Base-by-base conservation (phyloP, 2,888 invertebrate species). In the Tethea ocularis region DNA sequence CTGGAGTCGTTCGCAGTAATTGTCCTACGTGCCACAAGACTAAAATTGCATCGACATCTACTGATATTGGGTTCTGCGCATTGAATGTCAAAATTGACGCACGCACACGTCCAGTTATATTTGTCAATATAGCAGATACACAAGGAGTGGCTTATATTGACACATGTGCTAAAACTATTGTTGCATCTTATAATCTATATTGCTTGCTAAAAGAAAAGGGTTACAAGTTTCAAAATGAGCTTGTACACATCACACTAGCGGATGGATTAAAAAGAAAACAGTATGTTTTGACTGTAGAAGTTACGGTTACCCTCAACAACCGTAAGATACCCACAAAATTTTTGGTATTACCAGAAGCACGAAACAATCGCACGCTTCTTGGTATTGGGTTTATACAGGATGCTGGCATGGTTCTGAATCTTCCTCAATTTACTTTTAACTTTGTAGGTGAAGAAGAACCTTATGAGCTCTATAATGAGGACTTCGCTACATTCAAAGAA, bases 1-100 rank as follows among this genome's bases (percentile, higher is more conserved):
- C 65, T 20, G 62, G 64, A 0, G 61, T 66, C 0, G 52, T 62
- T 15, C 56, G 67, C 0, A 64, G 59, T 22, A 63, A 60, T 7
- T 68, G 68, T n/a, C 36, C 61, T 0, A 63, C 57, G 3, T 68
- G 68, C 36, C 2, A 20, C 20, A 15, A 51, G 7, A 51, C n/a
- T 15, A 51, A 17, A 17, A 20, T 29, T 29, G 29, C 6, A 29
- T 4, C 29, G 29, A 29, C 6, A 6, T 29, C 29, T 29, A 29
- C n/a, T n/a, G n/a, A n/a, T n/a, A n/a, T n/a, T n/a, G n/a, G n/a
- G n/a, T n/a, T n/a, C n/a, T n/a, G n/a, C n/a, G n/a, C n/a, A n/a
- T n/a, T n/a, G n/a, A n/a, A n/a, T n/a, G n/a, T n/a, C n/a, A n/a
- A n/a, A n/a, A n/a, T n/a, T n/a, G n/a, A n/a, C n/a, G n/a, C n/a